Base-by-base conservation (phyloP, 2,113 vertebrate genomes). In the Hippocampus mohnikei region DNA sequence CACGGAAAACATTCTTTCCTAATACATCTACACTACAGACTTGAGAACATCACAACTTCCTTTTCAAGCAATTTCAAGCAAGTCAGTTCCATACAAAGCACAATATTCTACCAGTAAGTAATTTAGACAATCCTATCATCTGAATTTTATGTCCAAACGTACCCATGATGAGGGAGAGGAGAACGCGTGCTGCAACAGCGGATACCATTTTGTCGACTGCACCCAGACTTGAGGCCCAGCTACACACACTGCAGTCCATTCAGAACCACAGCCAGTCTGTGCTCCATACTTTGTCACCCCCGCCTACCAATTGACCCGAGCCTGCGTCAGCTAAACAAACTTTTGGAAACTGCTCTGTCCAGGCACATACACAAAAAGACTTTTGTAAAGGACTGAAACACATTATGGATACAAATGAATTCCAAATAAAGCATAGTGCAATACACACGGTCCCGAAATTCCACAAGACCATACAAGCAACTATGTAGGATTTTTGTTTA, bases 151-250 rank as follows among this genome's bases (percentile, higher is more conserved):
- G 12, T 20, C 56, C 27, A 59, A 71, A 88, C 88, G 90, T 77
- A 89, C 88, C 86, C 15, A 69, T 74, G 73, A 88, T 5, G 70
- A 89, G 52, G 75, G 78, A 61, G 70, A 85, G 2, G 27, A 84
- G 12, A 81, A 87, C 63, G 65, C 73, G 75, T 55, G 71, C 56
- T 2, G 74, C 75, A 5, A 69, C 76, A 41, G 83, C 53, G 15
- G 84, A 84, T 68, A 81, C 67, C 88, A 89, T 91, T 82, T 82
- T 88, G 83, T 74, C 37, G 67, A 71, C 72, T 61, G 76, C 59
- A 69, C 3, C 6, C 74, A 40, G 79, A 62, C 75, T 74, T 60
- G 58, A 83, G 58, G 72, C 77, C 46, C 69, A 67, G 73, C 66
- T 7, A 60, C 62, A 69, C 70, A 87, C 80, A 90, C 82, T 88